Evolutionary conservation across 2,888 invertebrate genomes (phyloP), one percentile per base, ranked within the genome.

Genomic region (Pyrochroa serraticornis): DNA sequence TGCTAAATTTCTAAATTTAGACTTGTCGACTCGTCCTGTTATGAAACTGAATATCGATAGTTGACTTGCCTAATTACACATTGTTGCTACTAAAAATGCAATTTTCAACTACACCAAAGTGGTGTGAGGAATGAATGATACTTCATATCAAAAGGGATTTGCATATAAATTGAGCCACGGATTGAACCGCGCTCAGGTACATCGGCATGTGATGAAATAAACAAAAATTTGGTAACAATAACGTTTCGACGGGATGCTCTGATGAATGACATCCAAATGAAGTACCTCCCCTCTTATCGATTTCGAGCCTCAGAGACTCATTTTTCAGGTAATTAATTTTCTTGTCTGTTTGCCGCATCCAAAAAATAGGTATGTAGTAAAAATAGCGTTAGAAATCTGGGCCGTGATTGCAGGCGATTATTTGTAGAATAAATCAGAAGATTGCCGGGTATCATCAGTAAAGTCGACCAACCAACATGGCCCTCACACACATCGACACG

Each of bases 101-200:
- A 22, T 22, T 22, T 22, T 22, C 5, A 22, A 22, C 22, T 3
- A 22, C 22, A 5, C 22, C 22, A 5, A 22, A 22, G 2, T 22
- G 3, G 22, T 5, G 5, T 22, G 22, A 22, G 22, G 22, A 22
- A 22, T 5, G 5, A 22, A 22, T 22, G 22, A 32, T 43, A 31
- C 34, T 10, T 51, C 35, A 7, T 22, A 22, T 22, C 22, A 22
- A 22, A 22, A 22, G 37, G 30, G 51, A 52, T 52, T 52, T 52
- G 32, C 52, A 52, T 52, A 45, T 45, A 52, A 45, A 52, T 52
- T 45, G 52, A 52, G 45, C 14, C 52, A 7, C 43, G 43, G 33
- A 38, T 14, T 31, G 39, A 36, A 48, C 39, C 34, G 22, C 5
- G 22, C 5, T 22, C 22, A 22, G 22, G 22, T 22, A 22, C 22